These are phyloP conservation scores for Meandrusa payeni DNA, from an alignment of 2,888 invertebrate species.

Conservation along the genomic window DNA sequence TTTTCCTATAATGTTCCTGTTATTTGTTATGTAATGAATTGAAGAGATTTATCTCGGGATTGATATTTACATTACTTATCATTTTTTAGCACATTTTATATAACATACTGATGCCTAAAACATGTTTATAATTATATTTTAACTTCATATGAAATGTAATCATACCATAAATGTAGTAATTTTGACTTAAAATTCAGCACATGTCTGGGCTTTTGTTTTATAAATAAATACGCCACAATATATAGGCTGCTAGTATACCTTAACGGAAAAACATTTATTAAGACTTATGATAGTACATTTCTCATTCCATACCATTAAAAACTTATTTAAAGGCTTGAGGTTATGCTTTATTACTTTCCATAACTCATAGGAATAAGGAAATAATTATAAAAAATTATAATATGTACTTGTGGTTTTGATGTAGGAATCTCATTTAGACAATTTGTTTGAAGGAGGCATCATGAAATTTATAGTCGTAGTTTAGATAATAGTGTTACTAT, in stretches of 20 bases:
- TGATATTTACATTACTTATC: background rate
- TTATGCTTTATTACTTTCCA: conserved; percentile 8
- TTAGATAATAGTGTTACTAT: conserved; percentile 55
- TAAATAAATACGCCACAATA: conserved; percentile 17
- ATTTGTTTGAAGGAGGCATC: conserved; percentile 43
- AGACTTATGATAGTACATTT: too few relatives aligned
- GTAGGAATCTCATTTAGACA: conserved; percentile 49
- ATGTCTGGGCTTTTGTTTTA: too few relatives aligned
- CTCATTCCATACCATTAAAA: conserved; percentile 20
- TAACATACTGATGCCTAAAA: background rate
- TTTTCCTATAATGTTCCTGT: conserved; percentile 19
- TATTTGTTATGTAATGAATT: conserved; percentile 8
- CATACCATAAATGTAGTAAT: too few relatives aligned
- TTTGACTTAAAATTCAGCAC: too few relatives aligned
- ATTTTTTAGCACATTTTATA: conserved; percentile 1
- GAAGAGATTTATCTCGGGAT: conserved; percentile 9
- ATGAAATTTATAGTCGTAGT: conserved; percentile 40
- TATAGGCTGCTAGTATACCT: background rate
- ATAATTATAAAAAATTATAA: conserved; percentile 29
- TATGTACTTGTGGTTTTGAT: conserved; percentile 33
- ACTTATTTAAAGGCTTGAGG: conserved; percentile 4
- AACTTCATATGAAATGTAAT: too few relatives aligned
- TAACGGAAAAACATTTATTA: background rate
- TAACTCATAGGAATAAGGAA: conserved; percentile 26
- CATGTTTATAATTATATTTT: background rate